phyloP scores from a whole-genome alignment of 2,113 vertebrate genomes.

The Halcyon malimbica region DNA sequence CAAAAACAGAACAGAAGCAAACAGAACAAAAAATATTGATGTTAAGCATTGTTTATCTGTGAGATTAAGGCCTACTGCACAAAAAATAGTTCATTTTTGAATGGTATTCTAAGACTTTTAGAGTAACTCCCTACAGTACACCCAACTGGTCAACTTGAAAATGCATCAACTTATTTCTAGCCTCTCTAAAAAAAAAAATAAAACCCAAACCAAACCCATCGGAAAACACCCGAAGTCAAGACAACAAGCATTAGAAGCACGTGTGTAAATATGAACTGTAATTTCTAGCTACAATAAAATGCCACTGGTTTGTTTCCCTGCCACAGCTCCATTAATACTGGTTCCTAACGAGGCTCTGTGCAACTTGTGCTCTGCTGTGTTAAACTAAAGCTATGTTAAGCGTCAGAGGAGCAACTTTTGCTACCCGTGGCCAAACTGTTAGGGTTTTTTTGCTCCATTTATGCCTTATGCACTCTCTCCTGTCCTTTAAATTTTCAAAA shows the following conservation, averaged over 20 bases:
- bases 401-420: background rate
- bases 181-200: background rate
- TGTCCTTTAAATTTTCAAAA: slow-evolving; percentile 42
- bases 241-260: background rate
- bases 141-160: background rate
- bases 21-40: background rate
- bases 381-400: background rate
- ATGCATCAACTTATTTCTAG: background rate
- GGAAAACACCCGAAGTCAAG: background rate
- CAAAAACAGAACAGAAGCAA: background rate
- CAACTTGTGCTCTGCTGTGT: background rate
- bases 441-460: background rate
- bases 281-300: background rate
- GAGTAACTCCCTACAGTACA: background rate
- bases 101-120: background rate
- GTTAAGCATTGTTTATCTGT: background rate
- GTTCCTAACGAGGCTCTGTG: background rate
- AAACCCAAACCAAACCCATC: background rate
- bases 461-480: background rate
- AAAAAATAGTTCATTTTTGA: background rate
- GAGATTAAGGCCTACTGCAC: background rate
- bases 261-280: background rate
- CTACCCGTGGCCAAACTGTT: background rate
- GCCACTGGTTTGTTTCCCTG: background rate
- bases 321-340: background rate